Evolutionary conservation across 1,140 invertebrate species (phyloP).

Genomic region (Apis florea): DNA sequence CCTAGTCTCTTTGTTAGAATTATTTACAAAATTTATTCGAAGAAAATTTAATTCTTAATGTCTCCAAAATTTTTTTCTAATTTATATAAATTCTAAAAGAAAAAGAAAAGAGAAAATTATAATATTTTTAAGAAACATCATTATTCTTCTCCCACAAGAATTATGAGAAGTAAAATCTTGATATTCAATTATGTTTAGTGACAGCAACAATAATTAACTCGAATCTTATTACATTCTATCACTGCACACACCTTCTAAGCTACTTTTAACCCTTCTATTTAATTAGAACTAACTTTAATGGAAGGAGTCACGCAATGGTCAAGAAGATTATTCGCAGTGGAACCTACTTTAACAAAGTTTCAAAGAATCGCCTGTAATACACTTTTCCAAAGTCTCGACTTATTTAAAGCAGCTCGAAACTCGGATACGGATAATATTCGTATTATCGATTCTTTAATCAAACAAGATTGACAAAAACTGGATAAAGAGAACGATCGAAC

Average conservation of each 20-base stretch:
- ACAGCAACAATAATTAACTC: not conserved
- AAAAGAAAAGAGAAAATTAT: too few relatives aligned
- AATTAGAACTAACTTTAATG: conserved; percentile 20
- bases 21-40: too few relatives aligned
- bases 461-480: conserved; percentile 27
- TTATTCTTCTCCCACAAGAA: too few relatives aligned
- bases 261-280: not conserved
- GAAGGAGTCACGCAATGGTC: not conserved
- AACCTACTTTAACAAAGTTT: not conserved
- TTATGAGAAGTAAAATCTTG: not conserved
- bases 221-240: not conserved
- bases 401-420: conserved; percentile 46
- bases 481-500: conserved; percentile 40
- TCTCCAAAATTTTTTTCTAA: too few relatives aligned
- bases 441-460: conserved; percentile 44
- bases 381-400: conserved; percentile 9
- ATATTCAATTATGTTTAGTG: not conserved
- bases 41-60: too few relatives aligned
- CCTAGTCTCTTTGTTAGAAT: too few relatives aligned
- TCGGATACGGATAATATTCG: conserved; percentile 37
- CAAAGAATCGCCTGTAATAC: not conserved
- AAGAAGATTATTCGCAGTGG: not conserved
- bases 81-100: too few relatives aligned
- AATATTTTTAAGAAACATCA: too few relatives aligned
- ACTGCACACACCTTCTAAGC: not conserved